Percentiles rank a stretch among this genome's conserved stretches.
phyloP scores from a whole-genome alignment of 2,888 invertebrate genomes.

The Himalopsyche tibetana region DNA sequence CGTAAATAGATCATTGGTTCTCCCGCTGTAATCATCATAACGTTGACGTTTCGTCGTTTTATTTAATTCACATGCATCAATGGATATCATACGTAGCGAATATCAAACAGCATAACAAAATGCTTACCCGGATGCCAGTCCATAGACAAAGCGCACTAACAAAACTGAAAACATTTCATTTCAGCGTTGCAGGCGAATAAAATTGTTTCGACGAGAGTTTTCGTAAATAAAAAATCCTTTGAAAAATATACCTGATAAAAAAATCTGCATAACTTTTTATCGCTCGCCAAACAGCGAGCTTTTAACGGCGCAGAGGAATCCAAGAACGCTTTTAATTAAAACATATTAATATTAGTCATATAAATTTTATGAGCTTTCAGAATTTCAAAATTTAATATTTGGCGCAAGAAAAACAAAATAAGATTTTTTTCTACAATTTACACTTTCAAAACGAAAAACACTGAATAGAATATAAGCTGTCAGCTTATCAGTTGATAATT shows the following conservation, averaged over 20 bases:
- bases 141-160: conserved; percentile 3
- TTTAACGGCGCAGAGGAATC: neutral
- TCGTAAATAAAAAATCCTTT: neutral
- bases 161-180: conserved; percentile 36
- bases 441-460: no score
- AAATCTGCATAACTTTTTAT: neutral
- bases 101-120: no score
- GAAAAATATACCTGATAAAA: neutral
- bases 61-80: no score
- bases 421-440: no score
- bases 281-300: neutral
- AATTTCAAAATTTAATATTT: neutral
- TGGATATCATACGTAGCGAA: no score
- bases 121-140: neutral
- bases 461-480: no score
- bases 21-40: no score
- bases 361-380: neutral
- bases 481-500: no score
- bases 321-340: conserved; percentile 16
- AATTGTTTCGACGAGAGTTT: conserved; percentile 4
- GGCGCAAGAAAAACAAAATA: no score
- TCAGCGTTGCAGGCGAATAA: neutral
- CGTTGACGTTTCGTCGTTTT: no score
- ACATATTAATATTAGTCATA: neutral
- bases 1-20: no score